Conservation (phyloP, 2,113 vertebrate genomes). For the Chunga burmeisteri region DNA sequence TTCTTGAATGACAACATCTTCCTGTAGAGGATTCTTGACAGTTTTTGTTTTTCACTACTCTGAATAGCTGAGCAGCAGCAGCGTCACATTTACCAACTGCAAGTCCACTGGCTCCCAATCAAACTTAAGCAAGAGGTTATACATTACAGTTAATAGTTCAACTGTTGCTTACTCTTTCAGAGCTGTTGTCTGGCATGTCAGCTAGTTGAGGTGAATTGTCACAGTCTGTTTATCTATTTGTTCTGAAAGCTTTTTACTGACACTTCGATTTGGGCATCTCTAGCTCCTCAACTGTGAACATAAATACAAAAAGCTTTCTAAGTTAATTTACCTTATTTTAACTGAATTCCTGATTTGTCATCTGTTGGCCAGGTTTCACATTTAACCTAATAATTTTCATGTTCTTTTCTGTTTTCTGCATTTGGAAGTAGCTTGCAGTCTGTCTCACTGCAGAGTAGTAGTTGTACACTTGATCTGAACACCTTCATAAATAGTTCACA, state of each 20-base stretch:
- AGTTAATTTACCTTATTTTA: neutral
- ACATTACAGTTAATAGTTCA: neutral
- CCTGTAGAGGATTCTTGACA: neutral
- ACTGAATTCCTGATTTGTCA: neutral
- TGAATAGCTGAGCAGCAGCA: neutral
- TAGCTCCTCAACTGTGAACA: neutral
- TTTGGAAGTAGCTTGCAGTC: neutral
- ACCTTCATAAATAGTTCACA: neutral
- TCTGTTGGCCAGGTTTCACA: neutral
- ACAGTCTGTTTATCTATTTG: neutral
- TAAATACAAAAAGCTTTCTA: neutral
- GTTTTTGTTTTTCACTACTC: neutral
- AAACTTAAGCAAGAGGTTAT: neutral
- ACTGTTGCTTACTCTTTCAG: neutral
- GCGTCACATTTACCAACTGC: neutral
- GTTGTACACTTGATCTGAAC: neutral
- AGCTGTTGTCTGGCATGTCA: neutral
- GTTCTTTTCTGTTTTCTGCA: neutral
- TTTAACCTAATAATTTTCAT: neutral
- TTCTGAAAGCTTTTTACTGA: neutral
- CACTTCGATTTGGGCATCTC: neutral
- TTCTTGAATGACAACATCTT: neutral
- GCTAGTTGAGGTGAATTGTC: neutral
- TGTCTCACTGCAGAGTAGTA: neutral
- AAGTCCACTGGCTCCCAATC: neutral